Conservation (phyloP, 2,888 invertebrate species). For the Drosophila tripunctata region DNA sequence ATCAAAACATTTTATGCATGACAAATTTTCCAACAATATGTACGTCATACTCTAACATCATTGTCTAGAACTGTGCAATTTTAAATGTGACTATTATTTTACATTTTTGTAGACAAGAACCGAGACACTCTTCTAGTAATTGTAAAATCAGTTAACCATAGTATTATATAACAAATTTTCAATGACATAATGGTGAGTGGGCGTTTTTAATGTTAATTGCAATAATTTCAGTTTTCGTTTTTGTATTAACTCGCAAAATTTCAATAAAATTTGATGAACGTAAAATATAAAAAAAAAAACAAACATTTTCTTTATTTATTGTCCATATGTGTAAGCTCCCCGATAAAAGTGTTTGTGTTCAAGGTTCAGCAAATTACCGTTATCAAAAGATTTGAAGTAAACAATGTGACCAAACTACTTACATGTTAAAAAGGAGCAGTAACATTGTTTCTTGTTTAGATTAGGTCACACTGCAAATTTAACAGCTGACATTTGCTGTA, state of each 20-base stretch:
- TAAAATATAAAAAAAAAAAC: constrained; percentile 43
- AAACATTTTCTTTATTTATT: constrained; percentile 10
- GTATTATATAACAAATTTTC: constrained; percentile 73
- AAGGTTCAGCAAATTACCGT: too few relatives aligned
- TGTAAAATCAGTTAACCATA: constrained; percentile 78
- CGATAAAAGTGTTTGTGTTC: neutral
- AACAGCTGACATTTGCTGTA: constrained; percentile 26
- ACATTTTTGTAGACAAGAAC: constrained; percentile 72
- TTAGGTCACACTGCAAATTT: too few relatives aligned
- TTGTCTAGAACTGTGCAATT: constrained; percentile 72
- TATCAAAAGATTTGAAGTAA: too few relatives aligned
- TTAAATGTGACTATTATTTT: constrained; percentile 75
- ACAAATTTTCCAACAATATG: constrained; percentile 68
- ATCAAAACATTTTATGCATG: constrained; percentile 70
- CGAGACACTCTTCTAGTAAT: constrained; percentile 67
- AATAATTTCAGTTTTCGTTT: constrained; percentile 71
- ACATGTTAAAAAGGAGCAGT: too few relatives aligned
- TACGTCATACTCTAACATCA: constrained; percentile 71
- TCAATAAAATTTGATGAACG: constrained; percentile 78
- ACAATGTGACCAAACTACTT: too few relatives aligned
- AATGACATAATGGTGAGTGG: constrained; percentile 74
- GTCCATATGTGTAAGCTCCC: too few relatives aligned
- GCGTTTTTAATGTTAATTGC: constrained; percentile 75
- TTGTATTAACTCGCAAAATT: constrained; percentile 76
- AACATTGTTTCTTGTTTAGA: too few relatives aligned